phyloP scores from a whole-genome alignment of 2,797 vertebrate genomes.

The Masticophis lateralis region DNA sequence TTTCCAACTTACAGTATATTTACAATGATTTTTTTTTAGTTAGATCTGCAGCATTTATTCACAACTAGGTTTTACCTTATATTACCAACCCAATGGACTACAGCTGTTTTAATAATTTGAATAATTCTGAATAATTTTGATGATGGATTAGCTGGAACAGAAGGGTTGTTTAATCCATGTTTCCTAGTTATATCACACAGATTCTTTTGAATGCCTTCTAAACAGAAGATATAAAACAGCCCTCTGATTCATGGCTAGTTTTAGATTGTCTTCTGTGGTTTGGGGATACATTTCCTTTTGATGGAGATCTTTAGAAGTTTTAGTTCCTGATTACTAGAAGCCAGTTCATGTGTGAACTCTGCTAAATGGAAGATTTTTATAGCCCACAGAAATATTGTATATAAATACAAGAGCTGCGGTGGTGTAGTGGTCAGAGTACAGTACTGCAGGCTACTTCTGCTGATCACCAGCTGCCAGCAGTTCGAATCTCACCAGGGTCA shows the following conservation, averaged over 20 bases:
- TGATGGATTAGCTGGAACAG: background rate
- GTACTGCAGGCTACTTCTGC: too few relatives aligned
- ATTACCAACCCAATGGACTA: background rate
- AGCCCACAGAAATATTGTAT: background rate
- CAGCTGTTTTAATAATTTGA: background rate
- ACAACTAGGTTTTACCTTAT: background rate
- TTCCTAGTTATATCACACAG: too few relatives aligned
- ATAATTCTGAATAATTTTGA: background rate
- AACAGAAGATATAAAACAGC: background rate
- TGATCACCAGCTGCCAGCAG: too few relatives aligned
- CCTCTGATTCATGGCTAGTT: background rate
- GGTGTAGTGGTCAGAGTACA: too few relatives aligned
- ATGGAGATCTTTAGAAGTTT: background rate
- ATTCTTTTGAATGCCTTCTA: background rate
- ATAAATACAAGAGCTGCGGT: too few relatives aligned
- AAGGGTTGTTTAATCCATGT: background rate
- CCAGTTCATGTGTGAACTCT: background rate
- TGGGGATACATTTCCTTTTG: background rate
- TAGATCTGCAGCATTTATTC: background rate
- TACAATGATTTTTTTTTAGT: background rate
- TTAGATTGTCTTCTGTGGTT: background rate
- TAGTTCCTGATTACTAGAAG: background rate
- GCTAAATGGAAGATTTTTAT: background rate
- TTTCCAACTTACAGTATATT: background rate
- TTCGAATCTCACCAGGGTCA: too few relatives aligned